Evolutionary conservation across 1,140 invertebrate genomes (phyloP).

Genomic region (Radopholus similis): DNA sequence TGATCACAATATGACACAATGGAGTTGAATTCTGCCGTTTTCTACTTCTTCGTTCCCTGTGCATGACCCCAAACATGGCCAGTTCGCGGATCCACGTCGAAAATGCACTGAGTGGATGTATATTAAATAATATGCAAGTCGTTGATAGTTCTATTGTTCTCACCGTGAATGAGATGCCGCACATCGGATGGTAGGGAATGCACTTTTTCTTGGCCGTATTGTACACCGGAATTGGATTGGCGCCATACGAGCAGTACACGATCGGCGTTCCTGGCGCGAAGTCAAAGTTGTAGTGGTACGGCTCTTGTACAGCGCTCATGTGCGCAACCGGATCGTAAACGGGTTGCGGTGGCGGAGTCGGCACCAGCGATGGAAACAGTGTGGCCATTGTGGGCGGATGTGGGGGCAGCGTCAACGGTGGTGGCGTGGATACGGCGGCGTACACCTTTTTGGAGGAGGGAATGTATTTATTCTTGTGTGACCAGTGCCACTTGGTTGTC

Average conservation of each 20-base stretch:
- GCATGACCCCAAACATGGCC: conserved; percentile 13
- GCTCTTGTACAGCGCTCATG: background rate
- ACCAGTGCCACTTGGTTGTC: background rate
- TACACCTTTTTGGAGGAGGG: background rate
- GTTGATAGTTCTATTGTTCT: background rate
- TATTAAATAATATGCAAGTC: too few species aligned
- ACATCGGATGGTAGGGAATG: conserved; percentile 18
- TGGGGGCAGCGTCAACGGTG: conserved; percentile 2
- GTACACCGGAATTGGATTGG: conserved; percentile 19
- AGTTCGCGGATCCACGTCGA: conserved; percentile 19
- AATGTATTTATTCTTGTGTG: background rate
- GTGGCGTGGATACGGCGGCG: background rate
- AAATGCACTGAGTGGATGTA: conserved; percentile 20
- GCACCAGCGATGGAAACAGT: conserved; percentile 4
- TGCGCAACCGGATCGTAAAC: background rate
- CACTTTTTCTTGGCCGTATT: conserved; percentile 23
- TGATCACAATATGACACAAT: background rate
- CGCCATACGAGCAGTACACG: conserved; percentile 24
- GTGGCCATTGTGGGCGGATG: conserved; percentile 16
- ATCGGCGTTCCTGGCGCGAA: conserved; percentile 17
- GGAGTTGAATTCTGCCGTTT: background rate
- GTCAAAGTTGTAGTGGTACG: conserved; percentile 9
- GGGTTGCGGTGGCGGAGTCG: conserved; percentile 14
- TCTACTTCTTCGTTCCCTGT: conserved; percentile 1
- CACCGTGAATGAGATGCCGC: conserved; percentile 18